Evolutionary conservation across 2,113 vertebrate species (phyloP).

Genomic region (Oryzias melastigma): DNA sequence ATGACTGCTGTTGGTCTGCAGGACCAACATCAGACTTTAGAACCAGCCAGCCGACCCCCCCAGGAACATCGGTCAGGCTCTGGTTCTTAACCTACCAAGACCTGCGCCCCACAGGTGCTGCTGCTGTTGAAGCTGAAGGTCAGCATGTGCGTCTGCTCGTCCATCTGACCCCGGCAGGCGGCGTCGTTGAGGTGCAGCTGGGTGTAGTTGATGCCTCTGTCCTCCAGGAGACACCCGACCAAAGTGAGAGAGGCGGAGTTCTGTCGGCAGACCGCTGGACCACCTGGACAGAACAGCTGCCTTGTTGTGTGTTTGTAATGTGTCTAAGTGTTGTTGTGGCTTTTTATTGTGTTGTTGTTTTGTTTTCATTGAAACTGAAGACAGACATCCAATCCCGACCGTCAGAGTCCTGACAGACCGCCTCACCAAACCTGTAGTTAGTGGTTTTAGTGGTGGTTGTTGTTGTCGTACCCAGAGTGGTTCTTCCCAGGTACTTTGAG

Average conservation of each 20-base stretch:
- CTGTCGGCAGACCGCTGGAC: conserved; percentile 1
- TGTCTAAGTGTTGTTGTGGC: neutral
- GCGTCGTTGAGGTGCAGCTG: conserved; percentile 30
- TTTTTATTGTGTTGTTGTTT: neutral
- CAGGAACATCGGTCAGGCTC: neutral
- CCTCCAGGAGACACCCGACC: conserved; percentile 39
- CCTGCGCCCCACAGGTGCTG: conserved; percentile 20
- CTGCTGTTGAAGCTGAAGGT: conserved; percentile 27
- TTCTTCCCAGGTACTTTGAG: conserved; percentile 5
- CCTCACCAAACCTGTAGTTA: too few relatives aligned
- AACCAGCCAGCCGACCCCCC: too few relatives aligned
- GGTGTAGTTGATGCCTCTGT: conserved; percentile 16
- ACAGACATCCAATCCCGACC: too few relatives aligned
- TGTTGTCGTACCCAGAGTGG: conserved; percentile 8
- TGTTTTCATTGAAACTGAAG: too few relatives aligned
- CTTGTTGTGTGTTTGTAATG: neutral
- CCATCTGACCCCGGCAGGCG: conserved; percentile 22
- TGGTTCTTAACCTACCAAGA: conserved; percentile 20
- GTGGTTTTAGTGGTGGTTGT: neutral
- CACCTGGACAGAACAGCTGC: conserved; percentile 20
- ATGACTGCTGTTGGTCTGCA: conserved; percentile 19
- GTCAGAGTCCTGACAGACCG: neutral
- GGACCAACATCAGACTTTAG: neutral
- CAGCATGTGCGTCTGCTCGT: conserved; percentile 27
- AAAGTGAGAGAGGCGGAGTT: conserved; percentile 18